phyloP scores from a whole-genome alignment of 2,888 invertebrate genomes.

The Automeris io region DNA sequence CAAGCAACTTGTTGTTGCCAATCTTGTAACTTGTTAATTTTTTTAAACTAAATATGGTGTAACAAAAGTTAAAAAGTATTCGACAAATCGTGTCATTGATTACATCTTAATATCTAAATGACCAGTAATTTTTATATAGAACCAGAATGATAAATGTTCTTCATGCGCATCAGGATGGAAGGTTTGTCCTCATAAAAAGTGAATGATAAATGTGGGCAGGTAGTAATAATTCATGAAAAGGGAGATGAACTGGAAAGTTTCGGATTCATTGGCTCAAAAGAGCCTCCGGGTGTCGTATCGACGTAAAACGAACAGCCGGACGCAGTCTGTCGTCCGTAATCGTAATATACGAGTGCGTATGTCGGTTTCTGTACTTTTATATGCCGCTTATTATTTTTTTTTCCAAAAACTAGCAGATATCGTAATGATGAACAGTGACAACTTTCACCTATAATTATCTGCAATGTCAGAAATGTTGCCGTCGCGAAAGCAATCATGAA shows the following conservation, averaged over 20 bases:
- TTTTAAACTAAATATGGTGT: no score
- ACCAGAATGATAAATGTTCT: background rate
- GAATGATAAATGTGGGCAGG: conserved; percentile 3
- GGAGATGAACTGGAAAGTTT: conserved; percentile 2
- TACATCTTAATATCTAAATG: no score
- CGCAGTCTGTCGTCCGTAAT: background rate
- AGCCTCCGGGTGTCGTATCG: conserved; percentile 4
- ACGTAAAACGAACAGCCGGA: background rate
- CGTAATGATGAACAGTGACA: no score
- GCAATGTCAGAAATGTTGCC: no score
- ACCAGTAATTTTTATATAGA: background rate
- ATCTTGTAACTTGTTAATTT: no score
- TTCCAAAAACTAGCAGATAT: no score
- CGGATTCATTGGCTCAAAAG: conserved; percentile 1
- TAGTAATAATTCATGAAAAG: conserved; percentile 1
- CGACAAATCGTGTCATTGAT: no score
- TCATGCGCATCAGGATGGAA: background rate
- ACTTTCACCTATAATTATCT: no score
- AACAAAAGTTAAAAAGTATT: no score
- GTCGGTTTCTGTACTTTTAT: background rate
- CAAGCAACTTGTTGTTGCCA: no score
- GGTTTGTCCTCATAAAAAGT: conserved; percentile 1
- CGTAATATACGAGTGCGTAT: background rate
- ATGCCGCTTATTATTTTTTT: no score
- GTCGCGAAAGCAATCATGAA: no score